Evolutionary conservation across 2,888 invertebrate genomes (phyloP).

Genomic region (Nemotelus pantherinus): DNA sequence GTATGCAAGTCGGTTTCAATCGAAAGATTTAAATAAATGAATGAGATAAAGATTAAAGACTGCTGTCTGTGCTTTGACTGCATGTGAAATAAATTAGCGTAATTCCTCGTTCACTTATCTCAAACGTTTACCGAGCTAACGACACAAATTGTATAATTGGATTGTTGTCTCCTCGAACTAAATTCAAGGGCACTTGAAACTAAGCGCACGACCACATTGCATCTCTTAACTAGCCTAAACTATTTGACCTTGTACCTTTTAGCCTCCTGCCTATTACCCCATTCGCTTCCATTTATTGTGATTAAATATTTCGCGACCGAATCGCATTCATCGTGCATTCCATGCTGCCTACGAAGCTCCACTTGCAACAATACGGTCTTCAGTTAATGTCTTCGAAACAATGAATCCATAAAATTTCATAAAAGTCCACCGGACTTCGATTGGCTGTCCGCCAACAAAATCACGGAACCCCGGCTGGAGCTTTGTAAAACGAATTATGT

Average conservation of each 20-base stretch:
- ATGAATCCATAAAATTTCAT: constrained; percentile 38
- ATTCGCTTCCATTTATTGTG: not conserved
- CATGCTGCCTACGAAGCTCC: not conserved
- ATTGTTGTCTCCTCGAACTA: not conserved
- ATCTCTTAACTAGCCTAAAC: not conserved
- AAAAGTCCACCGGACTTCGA: constrained; percentile 10
- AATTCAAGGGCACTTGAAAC: constrained; percentile 9
- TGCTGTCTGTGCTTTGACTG: too few species aligned
- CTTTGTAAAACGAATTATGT: constrained; percentile 28
- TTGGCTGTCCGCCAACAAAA: not conserved
- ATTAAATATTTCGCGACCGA: not conserved
- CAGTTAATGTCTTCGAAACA: not conserved
- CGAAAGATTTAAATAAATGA: too few species aligned
- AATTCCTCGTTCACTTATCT: too few species aligned
- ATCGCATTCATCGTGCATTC: not conserved
- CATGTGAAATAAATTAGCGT: too few species aligned
- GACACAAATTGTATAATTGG: not conserved
- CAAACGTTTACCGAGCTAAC: too few species aligned
- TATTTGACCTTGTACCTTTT: constrained; percentile 28
- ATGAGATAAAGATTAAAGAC: too few species aligned
- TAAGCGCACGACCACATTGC: not conserved
- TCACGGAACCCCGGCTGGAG: not conserved
- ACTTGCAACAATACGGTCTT: not conserved
- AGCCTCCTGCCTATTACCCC: constrained; percentile 2
- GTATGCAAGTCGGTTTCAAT: too few species aligned